A percentile compares a stretch with the other conserved stretches of the same genome.
Conservation (phyloP, 2,113 vertebrate species). For the Atlantisia rogersi region DNA sequence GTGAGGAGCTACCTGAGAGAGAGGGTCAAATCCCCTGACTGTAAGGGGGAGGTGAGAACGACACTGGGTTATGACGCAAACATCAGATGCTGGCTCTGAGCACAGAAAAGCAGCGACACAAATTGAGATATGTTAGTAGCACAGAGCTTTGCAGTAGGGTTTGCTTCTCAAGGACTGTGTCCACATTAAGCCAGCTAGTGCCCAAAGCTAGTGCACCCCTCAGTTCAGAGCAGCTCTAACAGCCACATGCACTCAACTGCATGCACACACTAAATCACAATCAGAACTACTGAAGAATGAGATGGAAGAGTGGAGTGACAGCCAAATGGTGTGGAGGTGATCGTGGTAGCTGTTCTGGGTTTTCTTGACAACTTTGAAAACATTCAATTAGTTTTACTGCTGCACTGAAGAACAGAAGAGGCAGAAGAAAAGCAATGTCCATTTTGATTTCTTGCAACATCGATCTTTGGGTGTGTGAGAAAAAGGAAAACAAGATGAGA, state of each 20-base stretch:
- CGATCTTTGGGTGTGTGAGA: background rate
- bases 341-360: background rate
- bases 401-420: background rate
- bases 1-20: background rate
- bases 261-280: background rate
- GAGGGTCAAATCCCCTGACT: background rate
- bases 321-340: background rate
- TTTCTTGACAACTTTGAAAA: background rate
- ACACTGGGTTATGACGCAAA: background rate
- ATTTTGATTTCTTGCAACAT: background rate
- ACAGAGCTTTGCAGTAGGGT: background rate
- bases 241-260: fast-evolving
- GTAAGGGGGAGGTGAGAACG: background rate
- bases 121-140: background rate
- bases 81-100: background rate
- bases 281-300: background rate
- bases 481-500: background rate
- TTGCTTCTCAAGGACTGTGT: background rate
- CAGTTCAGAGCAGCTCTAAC: background rate
- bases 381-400: background rate
- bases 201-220: background rate
- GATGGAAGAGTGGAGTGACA: background rate
- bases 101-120: background rate
- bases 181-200: background rate
- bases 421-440: background rate